Base-by-base conservation (phyloP, 2,113 vertebrate genomes). In the Picathartes gymnocephalus region DNA sequence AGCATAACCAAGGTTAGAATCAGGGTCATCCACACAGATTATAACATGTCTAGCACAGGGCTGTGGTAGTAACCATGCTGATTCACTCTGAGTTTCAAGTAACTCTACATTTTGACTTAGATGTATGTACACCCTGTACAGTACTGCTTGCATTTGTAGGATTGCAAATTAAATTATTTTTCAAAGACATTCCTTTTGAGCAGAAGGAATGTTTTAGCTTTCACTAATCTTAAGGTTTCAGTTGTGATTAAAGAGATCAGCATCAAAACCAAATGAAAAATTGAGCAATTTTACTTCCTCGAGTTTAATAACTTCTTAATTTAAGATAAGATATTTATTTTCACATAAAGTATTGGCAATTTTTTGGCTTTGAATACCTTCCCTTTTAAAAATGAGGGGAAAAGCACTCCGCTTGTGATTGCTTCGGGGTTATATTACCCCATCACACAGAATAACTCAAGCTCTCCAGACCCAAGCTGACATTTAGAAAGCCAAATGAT, bases 261-360 rank as follows among this genome's bases (percentile, higher is more conserved):
- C 53, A 88, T 71, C 68, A 95, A 66, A 95, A 90, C 12, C n/a
- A 93, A 95, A 92, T 44, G 40, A 95, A 86, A 95, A 95, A 91
- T 48, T 24, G 37, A 93, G 61, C 33, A 3, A 74, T 81, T 95
- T 92, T 74, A 80, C 69, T 80, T 78, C 72, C 23, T 91, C 86
- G 91, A 94, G 50, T 69, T 90, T 82, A 94, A 90, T 93, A 96
- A 94, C 87, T 50, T 72, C 50, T 93, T 88, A 95, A 95, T 92
- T 86, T 92, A 87, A 85, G 33, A 22, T 3, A 51, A n/a, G 40
- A n/a, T 92, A 85, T 91, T 96, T 94, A 95, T 95, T 96, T 94
- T 86, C 58, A 68, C 71, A 86, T 69, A 82, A 82, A 57, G 30
- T 81, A 88, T 45, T 58, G 60, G 33, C 68, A 90, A 76, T 65